These are phyloP conservation scores for Drepana falcataria DNA, from an alignment of 2,888 invertebrate genomes.

Conservation along the genomic window DNA sequence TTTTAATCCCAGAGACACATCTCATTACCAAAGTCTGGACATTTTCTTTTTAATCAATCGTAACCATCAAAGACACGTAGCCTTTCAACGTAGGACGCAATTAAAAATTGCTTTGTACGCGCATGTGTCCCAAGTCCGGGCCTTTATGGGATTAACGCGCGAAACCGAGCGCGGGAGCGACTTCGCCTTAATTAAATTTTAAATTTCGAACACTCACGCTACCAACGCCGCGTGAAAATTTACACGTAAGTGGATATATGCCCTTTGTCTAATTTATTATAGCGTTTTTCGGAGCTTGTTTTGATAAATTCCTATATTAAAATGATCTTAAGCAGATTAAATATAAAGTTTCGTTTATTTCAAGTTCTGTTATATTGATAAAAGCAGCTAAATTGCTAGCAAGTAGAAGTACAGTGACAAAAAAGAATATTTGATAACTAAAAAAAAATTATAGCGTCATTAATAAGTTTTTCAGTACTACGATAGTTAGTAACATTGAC, in stretches of 20 bases:
- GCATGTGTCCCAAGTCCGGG: slow-evolving; percentile 39
- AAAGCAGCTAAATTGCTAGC: no score
- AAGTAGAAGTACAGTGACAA: no score
- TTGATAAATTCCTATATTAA: background rate
- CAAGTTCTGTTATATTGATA: no score
- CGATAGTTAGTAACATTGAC: no score
- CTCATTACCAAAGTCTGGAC: slow-evolving; percentile 18
- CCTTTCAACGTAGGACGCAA: slow-evolving; percentile 50
- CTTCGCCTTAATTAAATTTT: slow-evolving; percentile 62
- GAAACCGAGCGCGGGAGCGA: slow-evolving; percentile 39
- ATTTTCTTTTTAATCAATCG: slow-evolving; percentile 60
- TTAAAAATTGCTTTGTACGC: slow-evolving; percentile 70
- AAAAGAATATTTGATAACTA: no score
- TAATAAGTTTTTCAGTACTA: no score
- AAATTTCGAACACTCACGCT: slow-evolving; percentile 55
- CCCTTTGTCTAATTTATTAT: slow-evolving; percentile 19
- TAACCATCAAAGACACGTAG: slow-evolving; percentile 58
- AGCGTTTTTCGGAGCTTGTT: slow-evolving; percentile 7
- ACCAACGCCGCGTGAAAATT: slow-evolving; percentile 30
- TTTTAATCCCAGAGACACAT: slow-evolving; percentile 20
- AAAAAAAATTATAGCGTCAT: no score
- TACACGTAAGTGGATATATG: slow-evolving; percentile 22
- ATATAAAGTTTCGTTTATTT: no score
- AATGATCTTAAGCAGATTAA: no score
- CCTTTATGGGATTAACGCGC: slow-evolving; percentile 62